Evolutionary conservation across 2,888 invertebrate genomes (phyloP).

Genomic region (Labia minor): DNA sequence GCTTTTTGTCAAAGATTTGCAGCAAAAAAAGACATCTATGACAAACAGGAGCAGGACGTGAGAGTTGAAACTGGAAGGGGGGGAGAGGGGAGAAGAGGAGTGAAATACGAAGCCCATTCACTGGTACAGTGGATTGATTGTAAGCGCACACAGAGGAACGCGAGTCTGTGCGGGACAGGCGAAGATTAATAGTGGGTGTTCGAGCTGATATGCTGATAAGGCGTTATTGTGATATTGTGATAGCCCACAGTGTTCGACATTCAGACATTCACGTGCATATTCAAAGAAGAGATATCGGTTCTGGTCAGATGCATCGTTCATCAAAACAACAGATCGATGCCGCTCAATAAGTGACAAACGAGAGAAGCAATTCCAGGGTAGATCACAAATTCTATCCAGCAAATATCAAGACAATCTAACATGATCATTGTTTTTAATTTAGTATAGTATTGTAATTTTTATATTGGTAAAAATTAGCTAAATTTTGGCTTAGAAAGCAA

Average conservation of each 20-base stretch:
- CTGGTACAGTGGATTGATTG: not conserved
- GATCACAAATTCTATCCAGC: no score
- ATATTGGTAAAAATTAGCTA: no score
- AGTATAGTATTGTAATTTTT: no score
- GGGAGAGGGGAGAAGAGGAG: not conserved
- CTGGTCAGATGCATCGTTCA: not conserved
- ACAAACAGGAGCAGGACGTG: no score
- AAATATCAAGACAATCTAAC: no score
- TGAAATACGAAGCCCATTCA: not conserved
- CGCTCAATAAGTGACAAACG: no score
- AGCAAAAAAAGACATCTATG: not conserved
- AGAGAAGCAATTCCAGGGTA: no score
- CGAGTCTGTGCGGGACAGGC: not conserved
- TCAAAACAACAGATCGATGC: not conserved
- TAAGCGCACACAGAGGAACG: no score
- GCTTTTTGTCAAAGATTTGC: not conserved
- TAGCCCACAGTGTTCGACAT: not conserved
- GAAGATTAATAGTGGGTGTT: not conserved
- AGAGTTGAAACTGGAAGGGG: no score
- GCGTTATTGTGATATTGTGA: not conserved
- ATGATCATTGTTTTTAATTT: no score
- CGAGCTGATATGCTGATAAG: not conserved
- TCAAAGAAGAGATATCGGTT: not conserved
- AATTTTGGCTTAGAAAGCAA: no score
- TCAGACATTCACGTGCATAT: not conserved